Evolutionary conservation across 37 sponge, comb jelly and placozoan species (phyloP).

Genomic region (Amphimedon queenslandica): DNA sequence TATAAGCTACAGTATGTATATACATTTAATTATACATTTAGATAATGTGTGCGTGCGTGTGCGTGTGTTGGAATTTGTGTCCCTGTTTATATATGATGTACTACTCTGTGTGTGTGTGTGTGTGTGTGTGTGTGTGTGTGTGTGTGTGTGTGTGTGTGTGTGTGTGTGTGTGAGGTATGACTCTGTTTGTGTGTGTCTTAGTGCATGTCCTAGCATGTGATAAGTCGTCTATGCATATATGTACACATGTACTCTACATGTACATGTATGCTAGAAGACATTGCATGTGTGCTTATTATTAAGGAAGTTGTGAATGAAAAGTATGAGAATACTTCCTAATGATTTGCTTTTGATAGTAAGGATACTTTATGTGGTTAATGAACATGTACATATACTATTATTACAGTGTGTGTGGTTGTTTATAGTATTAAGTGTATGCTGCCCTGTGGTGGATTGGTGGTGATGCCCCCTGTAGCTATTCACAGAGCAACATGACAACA

Average conservation of each 20-base stretch:
- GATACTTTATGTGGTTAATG: no score
- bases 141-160: not conserved
- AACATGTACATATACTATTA: no score
- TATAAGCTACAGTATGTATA: not conserved
- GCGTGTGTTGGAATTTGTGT: not conserved
- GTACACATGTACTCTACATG: not conserved
- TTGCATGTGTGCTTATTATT: no score
- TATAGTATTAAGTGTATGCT: no score
- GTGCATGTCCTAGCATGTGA: not conserved
- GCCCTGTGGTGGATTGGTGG: no score
- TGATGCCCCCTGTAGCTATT: no score
- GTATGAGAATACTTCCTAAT: no score
- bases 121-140: not conserved
- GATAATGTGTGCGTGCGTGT: not conserved
- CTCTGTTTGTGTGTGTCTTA: not conserved
- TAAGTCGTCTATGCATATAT: not conserved
- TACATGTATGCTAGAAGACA: not conserved
- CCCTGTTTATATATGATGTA: no score
- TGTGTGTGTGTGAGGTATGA: not conserved
- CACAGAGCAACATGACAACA: no score
- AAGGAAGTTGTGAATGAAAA: no score
- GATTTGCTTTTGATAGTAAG: no score
- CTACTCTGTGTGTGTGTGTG: not conserved
- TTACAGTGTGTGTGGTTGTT: no score
- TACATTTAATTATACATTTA: not conserved